Evolutionary conservation across 2,113 vertebrate genomes (phyloP).

Genomic region (Xiphorhynchus elegans): DNA sequence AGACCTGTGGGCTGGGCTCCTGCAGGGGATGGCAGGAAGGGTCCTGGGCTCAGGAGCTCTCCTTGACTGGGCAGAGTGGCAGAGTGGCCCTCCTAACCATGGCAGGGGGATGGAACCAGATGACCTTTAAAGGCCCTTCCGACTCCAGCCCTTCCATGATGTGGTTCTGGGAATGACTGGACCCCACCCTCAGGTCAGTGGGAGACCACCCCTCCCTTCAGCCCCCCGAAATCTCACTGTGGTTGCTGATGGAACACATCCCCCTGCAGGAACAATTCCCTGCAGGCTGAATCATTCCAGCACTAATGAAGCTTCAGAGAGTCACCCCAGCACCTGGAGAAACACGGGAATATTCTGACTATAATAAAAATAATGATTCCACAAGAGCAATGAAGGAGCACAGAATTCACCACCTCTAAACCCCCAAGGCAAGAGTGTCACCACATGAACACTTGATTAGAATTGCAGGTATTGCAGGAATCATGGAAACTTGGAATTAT

Average conservation of each 20-base stretch:
- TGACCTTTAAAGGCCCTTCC: neutral
- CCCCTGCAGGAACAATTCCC: neutral
- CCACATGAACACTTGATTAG: rapidly evolving
- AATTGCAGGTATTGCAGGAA: neutral
- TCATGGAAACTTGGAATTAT: neutral
- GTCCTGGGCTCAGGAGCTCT: rapidly evolving
- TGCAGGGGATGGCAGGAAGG: neutral
- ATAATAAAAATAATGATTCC: neutral
- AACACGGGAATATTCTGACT: neutral
- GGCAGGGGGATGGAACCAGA: neutral
- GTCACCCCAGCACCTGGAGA: neutral
- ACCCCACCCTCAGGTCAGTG: rapidly evolving
- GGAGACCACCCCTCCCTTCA: neutral
- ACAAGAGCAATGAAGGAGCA: neutral
- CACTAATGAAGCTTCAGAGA: neutral
- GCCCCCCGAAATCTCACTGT: neutral
- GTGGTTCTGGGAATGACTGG: rapidly evolving
- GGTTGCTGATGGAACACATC: rapidly evolving
- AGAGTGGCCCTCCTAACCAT: neutral
- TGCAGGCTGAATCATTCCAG: neutral
- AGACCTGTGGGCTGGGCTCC: neutral
- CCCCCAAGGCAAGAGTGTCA: neutral
- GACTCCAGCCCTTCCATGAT: rapidly evolving
- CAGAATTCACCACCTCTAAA: rapidly evolving
- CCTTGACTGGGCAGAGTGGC: neutral